Evolutionary conservation across 2,888 invertebrate genomes (phyloP).

Genomic region (Rhogogaster chlorosoma): DNA sequence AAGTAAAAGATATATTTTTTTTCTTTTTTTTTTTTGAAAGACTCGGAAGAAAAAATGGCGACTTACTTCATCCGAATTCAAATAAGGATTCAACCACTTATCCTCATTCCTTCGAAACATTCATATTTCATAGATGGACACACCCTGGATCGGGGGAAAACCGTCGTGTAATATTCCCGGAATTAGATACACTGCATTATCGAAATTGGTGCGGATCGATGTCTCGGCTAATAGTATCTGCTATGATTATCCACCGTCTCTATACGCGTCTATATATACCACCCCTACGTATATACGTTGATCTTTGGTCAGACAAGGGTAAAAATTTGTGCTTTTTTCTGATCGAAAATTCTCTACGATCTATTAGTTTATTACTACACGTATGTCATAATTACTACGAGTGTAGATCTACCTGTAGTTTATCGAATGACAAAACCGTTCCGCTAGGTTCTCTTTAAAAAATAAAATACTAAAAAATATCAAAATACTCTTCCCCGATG

Average conservation of each 20-base stretch:
- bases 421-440: neutral
- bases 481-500: neutral
- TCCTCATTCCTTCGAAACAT: neutral
- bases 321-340: neutral
- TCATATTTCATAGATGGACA: conserved; percentile 12
- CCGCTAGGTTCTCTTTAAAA: neutral
- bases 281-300: neutral
- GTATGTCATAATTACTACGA: neutral
- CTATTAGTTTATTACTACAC: neutral
- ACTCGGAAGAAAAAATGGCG: neutral
- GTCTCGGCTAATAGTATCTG: conserved; percentile 17
- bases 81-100: neutral
- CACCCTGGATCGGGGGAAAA: neutral
- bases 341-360: neutral
- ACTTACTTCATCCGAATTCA: neutral
- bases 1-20: too few species aligned
- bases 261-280: neutral
- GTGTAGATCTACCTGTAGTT: too few species aligned
- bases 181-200: conserved; percentile 45
- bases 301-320: neutral
- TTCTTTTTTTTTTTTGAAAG: too few species aligned
- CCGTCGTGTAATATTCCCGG: neutral
- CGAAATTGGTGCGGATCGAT: conserved; percentile 46
- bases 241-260: conserved; percentile 2
- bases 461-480: neutral